Evolutionary conservation across 1,140 invertebrate genomes (phyloP).

Genomic region (Centruroides sculpturatus): DNA sequence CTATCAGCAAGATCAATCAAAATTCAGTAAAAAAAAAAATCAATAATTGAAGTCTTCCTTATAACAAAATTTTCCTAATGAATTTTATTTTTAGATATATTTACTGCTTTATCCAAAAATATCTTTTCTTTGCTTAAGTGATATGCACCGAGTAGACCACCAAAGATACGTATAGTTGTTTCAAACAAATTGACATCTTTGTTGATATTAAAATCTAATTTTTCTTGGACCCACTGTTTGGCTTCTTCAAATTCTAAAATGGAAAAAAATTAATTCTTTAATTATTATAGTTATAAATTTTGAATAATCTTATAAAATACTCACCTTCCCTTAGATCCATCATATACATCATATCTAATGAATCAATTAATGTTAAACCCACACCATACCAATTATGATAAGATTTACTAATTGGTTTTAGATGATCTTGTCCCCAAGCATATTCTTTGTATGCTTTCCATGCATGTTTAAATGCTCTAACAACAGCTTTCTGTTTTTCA

Average conservation of each 20-base stretch:
- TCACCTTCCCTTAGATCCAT: conserved; percentile 76
- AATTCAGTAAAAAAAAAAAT: background rate
- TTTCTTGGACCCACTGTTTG: conserved; percentile 61
- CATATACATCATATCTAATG: conserved; percentile 79
- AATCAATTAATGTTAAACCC: conserved; percentile 78
- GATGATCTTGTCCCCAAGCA: conserved; percentile 88
- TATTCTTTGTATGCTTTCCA: conserved; percentile 80
- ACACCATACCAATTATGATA: conserved; percentile 81
- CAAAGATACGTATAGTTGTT: conserved; percentile 83
- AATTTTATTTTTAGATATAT: no score
- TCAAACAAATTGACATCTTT: conserved; percentile 91
- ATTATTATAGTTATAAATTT: no score
- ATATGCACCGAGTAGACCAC: conserved; percentile 71
- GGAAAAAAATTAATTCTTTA: conserved; percentile 10
- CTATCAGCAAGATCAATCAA: conserved; percentile 61
- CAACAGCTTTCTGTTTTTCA: conserved; percentile 59
- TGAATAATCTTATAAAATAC: background rate
- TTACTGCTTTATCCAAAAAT: conserved; percentile 72
- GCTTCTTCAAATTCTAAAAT: conserved; percentile 70
- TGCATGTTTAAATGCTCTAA: conserved; percentile 73
- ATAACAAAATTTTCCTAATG: no score
- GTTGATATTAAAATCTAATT: conserved; percentile 59
- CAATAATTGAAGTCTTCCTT: no score
- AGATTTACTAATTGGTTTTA: conserved; percentile 67
- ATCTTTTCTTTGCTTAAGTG: conserved; percentile 70